phyloP scores from a whole-genome alignment of 2,113 vertebrate genomes.

The Poeciliopsis turrubarensis region DNA sequence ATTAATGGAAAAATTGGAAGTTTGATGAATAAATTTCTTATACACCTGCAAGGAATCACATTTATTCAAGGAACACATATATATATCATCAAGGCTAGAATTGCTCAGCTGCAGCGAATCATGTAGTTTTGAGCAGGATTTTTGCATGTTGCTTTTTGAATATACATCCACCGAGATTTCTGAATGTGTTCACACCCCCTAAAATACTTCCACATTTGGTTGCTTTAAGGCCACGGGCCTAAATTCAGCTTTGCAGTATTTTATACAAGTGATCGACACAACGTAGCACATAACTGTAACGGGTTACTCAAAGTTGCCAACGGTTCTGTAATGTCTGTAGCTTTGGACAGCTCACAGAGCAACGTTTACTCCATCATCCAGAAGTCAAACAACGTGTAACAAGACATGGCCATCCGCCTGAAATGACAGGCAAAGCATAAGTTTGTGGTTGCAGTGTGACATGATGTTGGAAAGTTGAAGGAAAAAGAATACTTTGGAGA shows the following conservation, averaged over 20 bases:
- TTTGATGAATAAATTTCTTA: slow-evolving; percentile 44
- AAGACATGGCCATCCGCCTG: not conserved
- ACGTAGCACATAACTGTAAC: not conserved
- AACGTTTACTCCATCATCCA: not conserved
- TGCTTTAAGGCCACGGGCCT: not conserved
- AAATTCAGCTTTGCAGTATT: not conserved
- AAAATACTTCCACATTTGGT: not conserved
- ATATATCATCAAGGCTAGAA: slow-evolving; percentile 6
- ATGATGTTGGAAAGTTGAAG: too few species aligned
- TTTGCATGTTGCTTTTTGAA: slow-evolving; percentile 8
- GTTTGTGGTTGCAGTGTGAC: not conserved
- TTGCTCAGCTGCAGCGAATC: slow-evolving; percentile 19
- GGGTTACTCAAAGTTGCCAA: too few species aligned
- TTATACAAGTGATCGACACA: not conserved
- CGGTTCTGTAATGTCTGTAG: not conserved
- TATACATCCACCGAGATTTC: not conserved
- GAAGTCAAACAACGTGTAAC: not conserved
- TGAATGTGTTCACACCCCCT: not conserved
- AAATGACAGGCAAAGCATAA: not conserved
- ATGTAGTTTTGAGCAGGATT: slow-evolving; percentile 11
- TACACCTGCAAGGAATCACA: slow-evolving; percentile 35
- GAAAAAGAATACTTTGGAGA: not conserved
- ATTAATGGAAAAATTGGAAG: slow-evolving; percentile 19
- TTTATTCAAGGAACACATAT: slow-evolving; percentile 26
- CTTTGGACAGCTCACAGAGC: not conserved